Base-by-base conservation (phyloP, 2,797 vertebrate species). In the Hydrocynus forskahlii region DNA sequence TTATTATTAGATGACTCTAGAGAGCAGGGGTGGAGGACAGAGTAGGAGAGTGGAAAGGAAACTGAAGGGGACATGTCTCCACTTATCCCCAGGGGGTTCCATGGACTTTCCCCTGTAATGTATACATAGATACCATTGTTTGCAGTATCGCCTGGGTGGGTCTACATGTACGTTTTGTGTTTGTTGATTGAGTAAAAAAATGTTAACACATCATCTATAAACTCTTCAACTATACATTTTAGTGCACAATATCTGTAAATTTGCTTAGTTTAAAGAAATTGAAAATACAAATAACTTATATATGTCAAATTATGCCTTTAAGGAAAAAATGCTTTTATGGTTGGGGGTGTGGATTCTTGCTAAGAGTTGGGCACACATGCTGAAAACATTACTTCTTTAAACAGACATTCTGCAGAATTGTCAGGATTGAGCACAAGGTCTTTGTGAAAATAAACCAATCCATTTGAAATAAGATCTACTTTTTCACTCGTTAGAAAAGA, bases 11-110 rank as follows among this genome's bases (percentile, higher is more conserved):
- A 66, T 21, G 57, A 40, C 45, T 55, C 54, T 52, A 60, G 35
- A 74, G 77, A 66, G 50, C 45, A 43, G 7, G 52, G 59, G 50
- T 55, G 62, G 60, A 43, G 25, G 48, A 69, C 38, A 48, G 52
- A 64, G 52, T 78, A 17, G 19, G 60, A 48, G 81, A 80, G 67
- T 79, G 79, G 52, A 81, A 50, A 59, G 85, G 81, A 83, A 85
- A 78, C 70, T 64, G 59, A 80, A 43, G 55, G 69, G 55, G n/a
- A 68, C 52, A 70, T 38, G 29, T 78, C 75, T 78, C 25, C 23
- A 69, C 54, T 64, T 57, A 82, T 76, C 68, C 68, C 74, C 81
- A 78, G 68, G 75, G 68, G 69, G 69, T 75, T 71, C 38, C 45
- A 29, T 73, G 62, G 45, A 7, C 64, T 60, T 82, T 78, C n/a